Base-by-base conservation (phyloP, 2,797 vertebrate genomes). In the Pseudochaenichthys georgianus region DNA sequence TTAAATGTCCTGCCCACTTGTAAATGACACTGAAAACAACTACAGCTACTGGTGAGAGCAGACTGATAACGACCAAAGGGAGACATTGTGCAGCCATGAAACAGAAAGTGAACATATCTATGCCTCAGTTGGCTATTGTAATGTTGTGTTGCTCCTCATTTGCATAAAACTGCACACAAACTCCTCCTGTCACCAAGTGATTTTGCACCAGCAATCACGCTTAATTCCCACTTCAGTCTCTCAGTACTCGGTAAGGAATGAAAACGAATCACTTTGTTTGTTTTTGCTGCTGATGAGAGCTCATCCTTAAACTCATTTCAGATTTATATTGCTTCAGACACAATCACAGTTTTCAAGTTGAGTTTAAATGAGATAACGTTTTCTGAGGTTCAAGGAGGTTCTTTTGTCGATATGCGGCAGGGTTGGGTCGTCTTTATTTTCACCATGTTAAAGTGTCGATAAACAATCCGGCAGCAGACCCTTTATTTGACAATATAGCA, bases 261-360 rank as follows among this genome's bases (percentile, higher is more conserved):
- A 54, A 23, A 59, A 21, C 55, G 59, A 54, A 77, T 73, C 21
- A 19, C n/a, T 45, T 34, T 72, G 62, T 60, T 67, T 67, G 60
- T 73, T 69, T 31, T 55, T 64, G 48, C 34, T 38, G 48, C 43
- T 67, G 50, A 47, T 69, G 54, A 41, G 31, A 70, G 50, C 47
- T 51, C 47, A 63, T 8, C n/a, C 13, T 54, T 58, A 12, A 9
- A 54, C 42, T 48, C 15, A 71, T 71, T 71, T 71, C 16, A 23
- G 28, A 31, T 42, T 21, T n/a, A 9, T 63, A 9, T 31, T 62
- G 52, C 53, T 34, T 68, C 58, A 50, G 42, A 55, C 31, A n/a
- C 43, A 67, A 41, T 45, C 34, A 50, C 57, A 43, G n/a, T 45
- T 71, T 60, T 45, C 9, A 43, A 46, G 45, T 57, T 38, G 19